Percentiles rank a stretch among this genome's conserved stretches.
Conservation (phyloP, 1,140 invertebrate genomes). For the Temnothorax curvispinosus region DNA sequence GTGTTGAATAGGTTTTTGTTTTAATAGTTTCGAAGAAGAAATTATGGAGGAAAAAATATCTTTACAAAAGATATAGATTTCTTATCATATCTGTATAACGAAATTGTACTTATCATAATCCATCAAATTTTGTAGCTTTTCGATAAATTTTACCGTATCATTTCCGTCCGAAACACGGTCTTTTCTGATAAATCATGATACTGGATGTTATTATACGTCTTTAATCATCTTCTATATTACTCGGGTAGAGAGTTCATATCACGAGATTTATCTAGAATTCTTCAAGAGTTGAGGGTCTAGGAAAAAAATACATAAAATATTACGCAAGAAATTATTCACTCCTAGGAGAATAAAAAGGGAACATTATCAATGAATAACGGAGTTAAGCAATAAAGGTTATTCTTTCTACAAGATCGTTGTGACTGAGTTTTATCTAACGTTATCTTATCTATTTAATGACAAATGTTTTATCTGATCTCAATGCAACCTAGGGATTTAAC, state of each 20-base stretch:
- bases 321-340: constrained; percentile 2
- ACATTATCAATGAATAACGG: not conserved
- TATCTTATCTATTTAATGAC: constrained; percentile 33
- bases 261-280: not conserved
- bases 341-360: not conserved
- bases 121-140: not conserved
- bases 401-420: not conserved
- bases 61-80: not conserved
- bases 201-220: not conserved
- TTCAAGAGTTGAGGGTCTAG: not conserved
- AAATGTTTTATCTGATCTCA: constrained; percentile 24
- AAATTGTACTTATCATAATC: constrained; percentile 12
- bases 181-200: constrained; percentile 21
- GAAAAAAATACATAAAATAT: not conserved
- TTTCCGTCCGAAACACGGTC: not conserved
- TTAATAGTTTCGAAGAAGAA: not conserved
- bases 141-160: constrained; percentile 24
- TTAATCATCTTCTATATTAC: not conserved
- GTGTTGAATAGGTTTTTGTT: not conserved
- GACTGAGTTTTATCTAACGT: constrained; percentile 5
- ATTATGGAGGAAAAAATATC: not conserved
- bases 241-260: not conserved
- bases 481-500: not conserved
- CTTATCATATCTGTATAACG: not conserved
- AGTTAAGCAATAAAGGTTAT: constrained; percentile 4